A percentile compares a stretch with the other conserved stretches of the same genome.
phyloP scores from a whole-genome alignment of 2,888 invertebrate species.

The Adineta ricciae region DNA sequence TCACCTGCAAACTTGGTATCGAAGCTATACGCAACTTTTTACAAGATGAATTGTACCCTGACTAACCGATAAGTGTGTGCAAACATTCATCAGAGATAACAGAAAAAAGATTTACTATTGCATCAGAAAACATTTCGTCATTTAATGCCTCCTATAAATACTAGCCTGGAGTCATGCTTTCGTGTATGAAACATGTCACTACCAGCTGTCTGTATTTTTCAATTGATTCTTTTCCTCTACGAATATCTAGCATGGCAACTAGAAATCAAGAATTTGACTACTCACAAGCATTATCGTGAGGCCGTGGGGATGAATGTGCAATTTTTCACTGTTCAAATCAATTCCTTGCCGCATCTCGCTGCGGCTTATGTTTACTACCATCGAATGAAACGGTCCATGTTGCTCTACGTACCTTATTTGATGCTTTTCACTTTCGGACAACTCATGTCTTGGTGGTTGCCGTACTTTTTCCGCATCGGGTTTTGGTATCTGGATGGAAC shows the following conservation, averaged over 20 bases:
- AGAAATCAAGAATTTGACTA: background rate
- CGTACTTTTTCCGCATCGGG: background rate
- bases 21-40: conserved; percentile 15
- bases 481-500: background rate
- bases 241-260: conserved; percentile 2
- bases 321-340: too few species aligned
- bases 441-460: background rate
- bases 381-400: background rate
- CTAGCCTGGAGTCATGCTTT: too few species aligned
- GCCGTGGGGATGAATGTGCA: too few species aligned
- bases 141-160: background rate
- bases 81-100: too few species aligned
- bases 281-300: background rate
- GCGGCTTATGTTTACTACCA: background rate
- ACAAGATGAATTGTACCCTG: too few species aligned
- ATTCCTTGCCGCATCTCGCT: background rate
- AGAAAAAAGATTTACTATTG: background rate
- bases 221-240: background rate
- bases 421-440: background rate
- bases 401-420: background rate
- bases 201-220: background rate
- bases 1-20: conserved; percentile 25
- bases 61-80: too few species aligned
- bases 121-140: background rate
- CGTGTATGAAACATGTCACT: background rate